Evolutionary conservation across 2,888 invertebrate species (phyloP).

Genomic region (Tipula lateralis): DNA sequence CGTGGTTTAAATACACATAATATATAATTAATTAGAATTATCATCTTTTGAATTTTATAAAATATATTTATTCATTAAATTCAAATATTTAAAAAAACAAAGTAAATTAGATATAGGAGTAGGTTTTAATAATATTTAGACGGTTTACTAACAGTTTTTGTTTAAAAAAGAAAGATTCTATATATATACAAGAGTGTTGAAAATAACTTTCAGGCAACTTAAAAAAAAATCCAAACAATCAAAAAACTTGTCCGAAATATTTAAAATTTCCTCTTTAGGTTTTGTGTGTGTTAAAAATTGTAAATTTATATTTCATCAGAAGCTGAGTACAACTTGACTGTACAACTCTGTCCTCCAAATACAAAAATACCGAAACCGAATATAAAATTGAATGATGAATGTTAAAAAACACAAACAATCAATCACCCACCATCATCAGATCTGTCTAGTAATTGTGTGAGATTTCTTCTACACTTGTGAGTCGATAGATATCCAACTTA

Average conservation of each 20-base stretch:
- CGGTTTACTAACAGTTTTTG: conserved; percentile 26
- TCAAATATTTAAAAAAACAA: neutral
- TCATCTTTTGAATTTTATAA: neutral
- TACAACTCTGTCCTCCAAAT: conserved; percentile 20
- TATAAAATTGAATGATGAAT: conserved; percentile 19
- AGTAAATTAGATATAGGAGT: neutral
- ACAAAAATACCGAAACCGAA: conserved; percentile 20
- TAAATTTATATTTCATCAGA: conserved; percentile 35
- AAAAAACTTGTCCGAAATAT: neutral
- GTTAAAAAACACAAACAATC: neutral
- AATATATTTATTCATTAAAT: neutral
- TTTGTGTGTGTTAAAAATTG: conserved; percentile 28
- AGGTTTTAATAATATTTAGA: neutral
- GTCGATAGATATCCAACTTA: neutral
- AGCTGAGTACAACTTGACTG: conserved; percentile 32
- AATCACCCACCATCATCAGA: neutral
- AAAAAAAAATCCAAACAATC: neutral
- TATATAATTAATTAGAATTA: neutral
- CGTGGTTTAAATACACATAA: conserved; percentile 11
- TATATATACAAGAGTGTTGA: neutral
- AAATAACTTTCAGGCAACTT: neutral
- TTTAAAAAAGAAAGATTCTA: neutral
- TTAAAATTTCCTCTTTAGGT: conserved; percentile 24
- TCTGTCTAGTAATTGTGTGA: neutral
- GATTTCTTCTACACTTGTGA: neutral